These are phyloP conservation scores for Acomys russatus DNA, from an alignment of 2,797 vertebrate species.

Conservation along the genomic window DNA sequence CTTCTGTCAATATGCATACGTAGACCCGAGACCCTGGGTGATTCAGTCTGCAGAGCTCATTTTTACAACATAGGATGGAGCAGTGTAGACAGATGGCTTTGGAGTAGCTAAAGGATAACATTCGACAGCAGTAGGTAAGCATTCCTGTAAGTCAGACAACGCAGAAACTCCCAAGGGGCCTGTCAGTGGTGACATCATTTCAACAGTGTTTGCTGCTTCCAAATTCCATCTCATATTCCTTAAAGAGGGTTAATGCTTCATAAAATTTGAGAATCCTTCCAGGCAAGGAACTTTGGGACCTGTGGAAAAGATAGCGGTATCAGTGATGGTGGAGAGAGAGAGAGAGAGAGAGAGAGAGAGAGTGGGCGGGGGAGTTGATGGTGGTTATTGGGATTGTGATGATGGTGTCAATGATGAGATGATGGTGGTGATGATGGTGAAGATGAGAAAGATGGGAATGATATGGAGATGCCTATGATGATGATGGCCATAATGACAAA, in stretches of 20 bases:
- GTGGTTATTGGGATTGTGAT: too few species aligned
- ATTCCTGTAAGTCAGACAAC: not conserved
- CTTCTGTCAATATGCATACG: not conserved
- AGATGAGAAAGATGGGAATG: too few species aligned
- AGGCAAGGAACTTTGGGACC: not conserved
- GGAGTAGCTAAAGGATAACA: not conserved
- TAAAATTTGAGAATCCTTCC: not conserved
- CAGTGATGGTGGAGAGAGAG: rapidly evolving
- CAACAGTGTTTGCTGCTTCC: not conserved
- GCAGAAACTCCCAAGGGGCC: not conserved
- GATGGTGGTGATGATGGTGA: not conserved
- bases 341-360: too few species aligned
- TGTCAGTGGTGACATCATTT: not conserved
- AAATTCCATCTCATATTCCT: not conserved
- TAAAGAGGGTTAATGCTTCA: not conserved
- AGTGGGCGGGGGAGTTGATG: too few species aligned
- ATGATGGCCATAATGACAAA: too few species aligned
- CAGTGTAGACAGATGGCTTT: not conserved
- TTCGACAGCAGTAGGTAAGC: not conserved
- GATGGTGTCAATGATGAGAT: not conserved
- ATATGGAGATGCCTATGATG: not conserved
- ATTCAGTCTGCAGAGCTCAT: not conserved
- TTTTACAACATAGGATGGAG: not conserved
- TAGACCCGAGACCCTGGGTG: not conserved
- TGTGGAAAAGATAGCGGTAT: not conserved